Evolutionary conservation across 2,888 invertebrate species (phyloP).

Genomic region (Homarus gammarus): DNA sequence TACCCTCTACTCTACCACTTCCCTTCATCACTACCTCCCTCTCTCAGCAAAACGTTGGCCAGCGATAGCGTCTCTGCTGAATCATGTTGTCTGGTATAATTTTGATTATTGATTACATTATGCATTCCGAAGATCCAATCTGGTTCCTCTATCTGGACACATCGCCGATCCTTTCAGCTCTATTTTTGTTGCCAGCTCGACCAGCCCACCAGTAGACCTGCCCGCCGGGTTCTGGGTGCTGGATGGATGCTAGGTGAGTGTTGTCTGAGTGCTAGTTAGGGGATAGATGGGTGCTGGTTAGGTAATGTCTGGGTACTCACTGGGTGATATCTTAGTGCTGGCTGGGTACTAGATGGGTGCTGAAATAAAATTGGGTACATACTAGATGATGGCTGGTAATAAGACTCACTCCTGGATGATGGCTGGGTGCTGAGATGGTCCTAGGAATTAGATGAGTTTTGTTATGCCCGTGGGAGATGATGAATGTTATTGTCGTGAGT

Average conservation of each 20-base stretch:
- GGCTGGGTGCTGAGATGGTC: too few relatives aligned
- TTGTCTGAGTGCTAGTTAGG: neutral
- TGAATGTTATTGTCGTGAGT: too few relatives aligned
- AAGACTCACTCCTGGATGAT: too few relatives aligned
- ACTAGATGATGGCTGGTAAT: too few relatives aligned
- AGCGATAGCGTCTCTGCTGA: slow-evolving; percentile 35
- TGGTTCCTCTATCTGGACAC: slow-evolving; percentile 28
- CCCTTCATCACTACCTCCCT: neutral
- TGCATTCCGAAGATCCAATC: slow-evolving; percentile 50
- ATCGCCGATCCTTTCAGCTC: slow-evolving; percentile 34
- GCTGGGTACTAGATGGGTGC: too few relatives aligned
- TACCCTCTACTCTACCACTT: neutral
- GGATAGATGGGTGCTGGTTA: neutral
- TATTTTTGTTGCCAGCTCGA: slow-evolving; percentile 26
- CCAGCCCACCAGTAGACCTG: neutral
- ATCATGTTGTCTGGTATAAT: slow-evolving; percentile 32
- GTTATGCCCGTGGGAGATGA: too few relatives aligned
- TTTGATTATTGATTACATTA: slow-evolving; percentile 45
- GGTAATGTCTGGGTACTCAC: neutral
- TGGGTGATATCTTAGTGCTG: too few relatives aligned
- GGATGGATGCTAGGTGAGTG: neutral
- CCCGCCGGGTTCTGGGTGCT: neutral
- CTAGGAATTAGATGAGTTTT: too few relatives aligned
- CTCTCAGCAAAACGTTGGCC: neutral
- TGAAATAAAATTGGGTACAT: too few relatives aligned